Base-by-base conservation (phyloP, 2,888 invertebrate species). In the Idaea aversata region DNA sequence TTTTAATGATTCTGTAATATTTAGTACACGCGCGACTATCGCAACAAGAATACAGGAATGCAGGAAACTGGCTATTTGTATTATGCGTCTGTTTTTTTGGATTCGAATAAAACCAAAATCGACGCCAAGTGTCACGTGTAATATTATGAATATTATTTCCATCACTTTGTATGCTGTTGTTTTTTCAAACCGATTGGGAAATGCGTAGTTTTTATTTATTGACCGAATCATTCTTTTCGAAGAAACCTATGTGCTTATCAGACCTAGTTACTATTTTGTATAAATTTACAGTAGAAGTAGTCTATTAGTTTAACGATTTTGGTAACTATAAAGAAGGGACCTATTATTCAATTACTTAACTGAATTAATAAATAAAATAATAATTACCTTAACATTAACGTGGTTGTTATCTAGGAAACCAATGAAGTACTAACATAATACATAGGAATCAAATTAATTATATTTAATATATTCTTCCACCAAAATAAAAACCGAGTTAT, bases 51-150 rank as follows among this genome's bases (percentile, higher is more conserved):
- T 47, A 10, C 0, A 47, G 13, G 13, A 47, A 10, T 47, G 13
- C 0, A 47, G 47, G 7, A 47, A 47, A 7, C 13, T 47, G 10
- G 13, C 10, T 10, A 10, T 47, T 47, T 47, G 7, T 7, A 47
- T 47, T 4, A 47, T 4, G 6, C 13, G 13, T 47, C 47, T 47
- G 47, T 47, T 47, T 47, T 47, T 47, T 13, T 47, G 4, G 47
- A 47, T 13, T 57, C 34, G 15, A 10, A 62, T 15, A 38, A 47
- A 62, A 13, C 62, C 62, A 13, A 47, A 34, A 62, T 62, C 62
- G 15, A 57, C 10, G 13, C 57, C 62, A 15, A 62, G 13, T 4
- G 57, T 1, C 57, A 62, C 34, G 13, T 62, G 62, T 5, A 62
- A 5, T 47, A 47, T 57, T 57, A 25, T 62, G 15, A 47, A 62